A percentile compares a stretch with the other conserved stretches of the same genome.
Conservation (phyloP, 2,888 invertebrate species). For the Elysia crispata region DNA sequence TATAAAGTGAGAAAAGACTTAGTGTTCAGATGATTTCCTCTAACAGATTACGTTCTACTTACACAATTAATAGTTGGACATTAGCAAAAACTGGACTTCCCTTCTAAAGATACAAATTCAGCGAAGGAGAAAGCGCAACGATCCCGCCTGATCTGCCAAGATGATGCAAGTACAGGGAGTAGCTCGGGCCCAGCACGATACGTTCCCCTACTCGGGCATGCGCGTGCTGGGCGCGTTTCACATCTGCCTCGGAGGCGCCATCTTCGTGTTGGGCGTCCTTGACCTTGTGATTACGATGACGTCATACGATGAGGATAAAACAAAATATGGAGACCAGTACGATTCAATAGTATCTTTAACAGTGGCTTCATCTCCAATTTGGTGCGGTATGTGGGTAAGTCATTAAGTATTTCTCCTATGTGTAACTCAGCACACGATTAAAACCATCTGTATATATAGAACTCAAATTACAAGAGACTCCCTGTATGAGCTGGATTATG, state of each 20-base stretch:
- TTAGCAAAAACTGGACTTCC: no score
- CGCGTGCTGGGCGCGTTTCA: conserved; percentile 59
- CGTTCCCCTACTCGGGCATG: conserved; percentile 47
- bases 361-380: conserved; percentile 60
- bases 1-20: no score
- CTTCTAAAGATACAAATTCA: no score
- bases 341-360: conserved; percentile 58
- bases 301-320: conserved; percentile 47
- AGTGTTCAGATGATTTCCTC: no score
- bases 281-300: conserved; percentile 60
- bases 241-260: conserved; percentile 58
- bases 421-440: no score
- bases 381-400: conserved; percentile 69
- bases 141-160: background rate
- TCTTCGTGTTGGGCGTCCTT: conserved; percentile 58
- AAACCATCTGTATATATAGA: no score
- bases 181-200: conserved; percentile 11
- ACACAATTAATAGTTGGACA: no score
- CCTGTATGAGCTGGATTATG: no score
- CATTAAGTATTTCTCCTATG: no score
- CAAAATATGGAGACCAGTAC: conserved; percentile 38
- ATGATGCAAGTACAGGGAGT: conserved; percentile 40
- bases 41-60: no score
- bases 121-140: no score
- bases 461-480: no score